These are phyloP conservation scores for Anniella stebbinsi DNA, from an alignment of 2,797 vertebrate genomes.

Conservation along the genomic window DNA sequence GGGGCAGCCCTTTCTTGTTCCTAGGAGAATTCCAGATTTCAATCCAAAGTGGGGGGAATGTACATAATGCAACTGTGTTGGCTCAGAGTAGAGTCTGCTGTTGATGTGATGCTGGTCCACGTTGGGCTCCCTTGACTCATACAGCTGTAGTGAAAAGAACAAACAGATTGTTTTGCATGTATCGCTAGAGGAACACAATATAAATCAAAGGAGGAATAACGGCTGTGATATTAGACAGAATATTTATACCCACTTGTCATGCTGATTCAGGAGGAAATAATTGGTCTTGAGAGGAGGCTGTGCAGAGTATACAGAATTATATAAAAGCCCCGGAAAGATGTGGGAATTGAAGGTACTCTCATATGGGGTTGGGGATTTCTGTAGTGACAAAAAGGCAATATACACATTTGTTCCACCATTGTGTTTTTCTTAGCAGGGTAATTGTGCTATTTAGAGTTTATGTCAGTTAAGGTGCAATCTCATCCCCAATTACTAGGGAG, in stretches of 20 bases:
- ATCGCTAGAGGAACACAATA: conserved; percentile 13
- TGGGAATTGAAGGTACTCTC: background rate
- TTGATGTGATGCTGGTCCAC: background rate
- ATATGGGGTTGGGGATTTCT: background rate
- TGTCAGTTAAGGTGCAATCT: background rate
- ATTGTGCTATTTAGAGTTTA: background rate
- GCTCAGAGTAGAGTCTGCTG: background rate
- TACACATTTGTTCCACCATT: background rate
- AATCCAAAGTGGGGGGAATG: background rate
- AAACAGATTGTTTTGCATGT: conserved; percentile 21
- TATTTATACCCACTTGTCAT: conserved; percentile 39
- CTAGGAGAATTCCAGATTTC: background rate
- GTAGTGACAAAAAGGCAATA: background rate
- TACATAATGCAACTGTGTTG: too few species aligned
- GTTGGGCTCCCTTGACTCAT: background rate
- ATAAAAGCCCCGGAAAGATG: background rate
- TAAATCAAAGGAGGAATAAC: conserved; percentile 31
- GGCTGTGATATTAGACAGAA: conserved; percentile 34
- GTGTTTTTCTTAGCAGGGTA: background rate
- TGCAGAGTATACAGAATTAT: background rate
- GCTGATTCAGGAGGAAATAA: conserved; percentile 33
- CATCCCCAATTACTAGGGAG: background rate
- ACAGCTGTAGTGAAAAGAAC: background rate
- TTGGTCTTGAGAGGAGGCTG: conserved; percentile 35
- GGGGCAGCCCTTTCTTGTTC: too few species aligned